Percentiles rank a stretch among this genome's conserved stretches.
phyloP scores from a whole-genome alignment of 2,888 invertebrate species.

The Habrosyne pyritoides region DNA sequence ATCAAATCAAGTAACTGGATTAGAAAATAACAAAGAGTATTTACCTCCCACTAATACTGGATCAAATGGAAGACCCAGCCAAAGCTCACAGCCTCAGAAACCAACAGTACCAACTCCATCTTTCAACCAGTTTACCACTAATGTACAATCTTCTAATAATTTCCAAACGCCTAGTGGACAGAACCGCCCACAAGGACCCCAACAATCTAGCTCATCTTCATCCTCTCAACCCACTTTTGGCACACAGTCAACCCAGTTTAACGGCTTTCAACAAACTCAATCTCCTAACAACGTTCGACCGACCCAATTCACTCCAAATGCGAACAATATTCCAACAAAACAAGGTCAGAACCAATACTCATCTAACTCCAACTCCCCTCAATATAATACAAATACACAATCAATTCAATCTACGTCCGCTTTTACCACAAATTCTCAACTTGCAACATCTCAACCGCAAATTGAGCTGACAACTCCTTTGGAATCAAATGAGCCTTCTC shows the following conservation, averaged over 20 bases:
- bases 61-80: slow-evolving; percentile 18
- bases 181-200: slow-evolving; percentile 9
- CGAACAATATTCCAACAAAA: slow-evolving; percentile 11
- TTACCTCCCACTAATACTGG: slow-evolving; percentile 39
- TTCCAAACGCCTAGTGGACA: slow-evolving; percentile 15
- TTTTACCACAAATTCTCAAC: slow-evolving; percentile 25
- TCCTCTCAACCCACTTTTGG: slow-evolving; percentile 16
- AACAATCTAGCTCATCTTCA: slow-evolving; percentile 9
- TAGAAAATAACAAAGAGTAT: slow-evolving; percentile 44
- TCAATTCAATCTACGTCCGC: slow-evolving; percentile 23
- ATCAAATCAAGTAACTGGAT: slow-evolving; percentile 22
- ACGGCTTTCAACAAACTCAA: slow-evolving; percentile 22
- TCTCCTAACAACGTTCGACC: slow-evolving; percentile 12
- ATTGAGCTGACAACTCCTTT: slow-evolving; percentile 56
- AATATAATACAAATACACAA: not conserved
- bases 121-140: slow-evolving; percentile 15
- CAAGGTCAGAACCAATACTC: slow-evolving; percentile 8
- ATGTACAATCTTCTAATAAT: slow-evolving; percentile 15
- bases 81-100: slow-evolving; percentile 13
- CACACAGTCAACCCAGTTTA: slow-evolving; percentile 17
- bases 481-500: slow-evolving; percentile 32
- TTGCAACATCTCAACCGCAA: slow-evolving; percentile 46
- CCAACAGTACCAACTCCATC: slow-evolving; percentile 16
- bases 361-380: not conserved
- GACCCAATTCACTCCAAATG: slow-evolving; percentile 12